Base-by-base conservation (phyloP, 2,888 invertebrate genomes). In the Argyra leucocephala region DNA sequence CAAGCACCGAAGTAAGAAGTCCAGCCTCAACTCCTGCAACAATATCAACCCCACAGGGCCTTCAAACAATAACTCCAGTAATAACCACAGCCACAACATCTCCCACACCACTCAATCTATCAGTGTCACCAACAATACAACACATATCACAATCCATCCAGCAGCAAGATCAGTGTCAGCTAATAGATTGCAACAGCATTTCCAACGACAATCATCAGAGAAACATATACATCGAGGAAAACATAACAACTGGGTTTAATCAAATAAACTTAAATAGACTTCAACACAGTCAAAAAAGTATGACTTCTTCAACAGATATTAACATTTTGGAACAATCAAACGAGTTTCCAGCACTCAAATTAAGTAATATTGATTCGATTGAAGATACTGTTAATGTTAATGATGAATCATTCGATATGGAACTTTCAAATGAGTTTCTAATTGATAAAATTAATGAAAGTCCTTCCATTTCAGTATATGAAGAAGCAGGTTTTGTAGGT, bases 361-460 rank as follows among this genome's bases (percentile, higher is more conserved):
- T 65, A 70, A 77, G 71, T 62, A 80, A 71, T 69, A 74, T 69
- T 73, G 76, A 78, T 74, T 77, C 69, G 15, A 67, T 67, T 63
- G 77, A 80, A 71, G 76, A 78, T 1, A 80, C 80, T 3, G 69
- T 80, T 5, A 26, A 24, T n/a, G 80, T 80, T 2, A 81, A 80
- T 0, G n/a, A n/a, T n/a, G 80, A 82, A 15, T 58, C 78, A 66
- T 74, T 82, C 15, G 78, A 82, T 70, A 74, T 82, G 21, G 79
- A 82, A 70, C 73, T 80, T 3, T 83, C 83, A 21, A 83, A 83
- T 72, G 82, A 82, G 67, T 83, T 73, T 70, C 61, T 71, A 22
- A 72, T 76, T 61, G 74, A 76, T 22, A 78, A 78, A 65, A 81
- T 80, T 76, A 77, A 78, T 48, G 21, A 21, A 31, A 24, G 22